phyloP scores from a whole-genome alignment of 1,140 invertebrate genomes.

The Drosophila azteca region DNA sequence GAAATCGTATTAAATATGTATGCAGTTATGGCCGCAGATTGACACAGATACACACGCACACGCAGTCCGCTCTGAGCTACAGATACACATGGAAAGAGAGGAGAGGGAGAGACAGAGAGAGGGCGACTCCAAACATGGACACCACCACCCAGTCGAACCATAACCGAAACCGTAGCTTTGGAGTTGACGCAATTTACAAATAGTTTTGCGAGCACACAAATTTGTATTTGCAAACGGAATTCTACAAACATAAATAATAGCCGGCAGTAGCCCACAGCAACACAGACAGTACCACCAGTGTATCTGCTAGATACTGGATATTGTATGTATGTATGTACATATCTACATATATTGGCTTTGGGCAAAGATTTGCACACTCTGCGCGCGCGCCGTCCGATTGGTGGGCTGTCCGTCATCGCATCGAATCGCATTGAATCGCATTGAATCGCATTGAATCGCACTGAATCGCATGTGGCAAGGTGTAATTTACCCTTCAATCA shows the following conservation, averaged over 20 bases:
- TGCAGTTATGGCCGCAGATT: conserved; percentile 63
- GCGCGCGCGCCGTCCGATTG: background rate
- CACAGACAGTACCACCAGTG: no score
- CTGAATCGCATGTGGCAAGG: conserved; percentile 79
- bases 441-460: conserved; percentile 30
- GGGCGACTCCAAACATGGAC: conserved; percentile 51
- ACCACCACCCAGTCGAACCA: conserved; percentile 28
- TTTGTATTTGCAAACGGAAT: conserved; percentile 46
- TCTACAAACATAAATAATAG: conserved; percentile 55
- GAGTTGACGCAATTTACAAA: conserved; percentile 71
- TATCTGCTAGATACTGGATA: conserved; percentile 55
- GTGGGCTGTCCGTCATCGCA: conserved; percentile 36
- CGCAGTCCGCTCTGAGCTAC: conserved; percentile 2
- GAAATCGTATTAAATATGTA: conserved; percentile 72
- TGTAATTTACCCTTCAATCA: conserved; percentile 82
- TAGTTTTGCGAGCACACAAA: conserved; percentile 59
- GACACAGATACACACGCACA: conserved; percentile 59
- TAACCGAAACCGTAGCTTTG: conserved; percentile 37
- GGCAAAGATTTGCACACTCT: conserved; percentile 14
- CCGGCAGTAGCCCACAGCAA: conserved; percentile 41
- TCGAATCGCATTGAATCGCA: conserved; percentile 41
- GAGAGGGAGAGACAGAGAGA: conserved; percentile 7
- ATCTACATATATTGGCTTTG: no score
- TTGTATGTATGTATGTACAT: conserved; percentile 7
- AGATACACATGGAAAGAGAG: background rate